Percentiles rank a stretch among this genome's conserved stretches.
Conservation (phyloP, 2,797 vertebrate genomes). For the Eulemur coronatus region DNA sequence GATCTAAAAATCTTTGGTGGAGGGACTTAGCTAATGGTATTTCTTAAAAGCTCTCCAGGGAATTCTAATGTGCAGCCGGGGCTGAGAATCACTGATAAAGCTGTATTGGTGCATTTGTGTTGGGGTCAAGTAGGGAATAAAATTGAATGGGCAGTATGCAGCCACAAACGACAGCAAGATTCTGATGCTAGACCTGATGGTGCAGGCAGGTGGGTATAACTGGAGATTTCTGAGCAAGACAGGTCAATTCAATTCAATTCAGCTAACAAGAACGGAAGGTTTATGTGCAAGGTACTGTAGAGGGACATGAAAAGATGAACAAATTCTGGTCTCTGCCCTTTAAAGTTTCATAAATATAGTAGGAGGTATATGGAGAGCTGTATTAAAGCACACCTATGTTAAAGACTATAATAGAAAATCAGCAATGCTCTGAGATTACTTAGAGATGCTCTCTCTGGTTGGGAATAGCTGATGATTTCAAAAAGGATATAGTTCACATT, state of each 20-base stretch:
- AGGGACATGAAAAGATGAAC: background rate
- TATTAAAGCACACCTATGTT: background rate
- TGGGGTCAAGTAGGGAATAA: background rate
- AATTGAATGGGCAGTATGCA: background rate
- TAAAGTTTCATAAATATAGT: background rate
- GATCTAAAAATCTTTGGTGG: background rate
- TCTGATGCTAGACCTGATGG: background rate
- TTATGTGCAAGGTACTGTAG: background rate
- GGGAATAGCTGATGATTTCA: background rate
- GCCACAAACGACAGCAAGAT: background rate
- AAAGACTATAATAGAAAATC: background rate
- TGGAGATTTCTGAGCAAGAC: background rate
- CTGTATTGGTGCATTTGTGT: background rate
- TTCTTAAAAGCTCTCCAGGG: constrained; percentile 10
- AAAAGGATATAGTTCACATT: background rate
- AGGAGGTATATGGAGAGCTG: background rate
- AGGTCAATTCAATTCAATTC: background rate
- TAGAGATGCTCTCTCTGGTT: background rate
- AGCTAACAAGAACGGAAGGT: background rate
- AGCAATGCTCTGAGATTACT: background rate
- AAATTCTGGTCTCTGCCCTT: background rate
- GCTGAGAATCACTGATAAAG: background rate
- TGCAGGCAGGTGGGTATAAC: background rate
- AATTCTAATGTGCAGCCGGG: background rate
- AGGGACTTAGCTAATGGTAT: background rate